Evolutionary conservation across 2,797 vertebrate species (phyloP).

Genomic region (Silurus aristotelis): DNA sequence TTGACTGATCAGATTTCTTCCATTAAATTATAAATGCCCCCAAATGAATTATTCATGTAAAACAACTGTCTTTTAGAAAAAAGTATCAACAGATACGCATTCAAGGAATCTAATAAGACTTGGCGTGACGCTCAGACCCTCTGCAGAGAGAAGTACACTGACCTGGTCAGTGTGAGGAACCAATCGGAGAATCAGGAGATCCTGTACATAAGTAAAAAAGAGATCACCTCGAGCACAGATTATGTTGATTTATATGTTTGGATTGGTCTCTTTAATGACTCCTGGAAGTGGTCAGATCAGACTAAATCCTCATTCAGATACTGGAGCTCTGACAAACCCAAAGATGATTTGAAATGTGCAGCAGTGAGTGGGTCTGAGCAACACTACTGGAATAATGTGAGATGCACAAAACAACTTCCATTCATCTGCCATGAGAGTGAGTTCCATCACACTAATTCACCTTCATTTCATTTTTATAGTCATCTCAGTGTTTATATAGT

Average conservation of each 20-base stretch:
- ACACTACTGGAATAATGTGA: background rate
- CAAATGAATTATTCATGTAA: background rate
- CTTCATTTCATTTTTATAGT: background rate
- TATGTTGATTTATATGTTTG: background rate
- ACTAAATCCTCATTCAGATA: conserved; percentile 37
- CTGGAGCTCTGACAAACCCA: background rate
- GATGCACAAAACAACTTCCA: fast-evolving
- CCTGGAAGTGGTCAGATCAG: conserved; percentile 49
- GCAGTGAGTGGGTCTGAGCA: fast-evolving
- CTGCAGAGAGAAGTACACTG: conserved; percentile 16
- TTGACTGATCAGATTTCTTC: background rate
- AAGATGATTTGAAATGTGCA: background rate
- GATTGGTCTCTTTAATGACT: conserved; percentile 36
- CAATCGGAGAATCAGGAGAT: background rate
- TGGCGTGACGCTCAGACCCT: conserved; percentile 23
- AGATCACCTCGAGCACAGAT: background rate
- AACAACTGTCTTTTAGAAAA: background rate
- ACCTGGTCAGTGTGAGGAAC: conserved; percentile 22
- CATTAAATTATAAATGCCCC: too few relatives aligned
- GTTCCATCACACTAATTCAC: background rate
- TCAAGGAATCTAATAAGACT: fast-evolving
- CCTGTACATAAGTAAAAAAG: fast-evolving
- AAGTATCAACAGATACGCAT: background rate
- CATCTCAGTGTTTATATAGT: background rate
- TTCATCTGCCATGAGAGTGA: conserved; percentile 42